A percentile compares a stretch with the other conserved stretches of the same genome.
phyloP scores from a whole-genome alignment of 2,888 invertebrate genomes.

The Hypolimnas misippus region DNA sequence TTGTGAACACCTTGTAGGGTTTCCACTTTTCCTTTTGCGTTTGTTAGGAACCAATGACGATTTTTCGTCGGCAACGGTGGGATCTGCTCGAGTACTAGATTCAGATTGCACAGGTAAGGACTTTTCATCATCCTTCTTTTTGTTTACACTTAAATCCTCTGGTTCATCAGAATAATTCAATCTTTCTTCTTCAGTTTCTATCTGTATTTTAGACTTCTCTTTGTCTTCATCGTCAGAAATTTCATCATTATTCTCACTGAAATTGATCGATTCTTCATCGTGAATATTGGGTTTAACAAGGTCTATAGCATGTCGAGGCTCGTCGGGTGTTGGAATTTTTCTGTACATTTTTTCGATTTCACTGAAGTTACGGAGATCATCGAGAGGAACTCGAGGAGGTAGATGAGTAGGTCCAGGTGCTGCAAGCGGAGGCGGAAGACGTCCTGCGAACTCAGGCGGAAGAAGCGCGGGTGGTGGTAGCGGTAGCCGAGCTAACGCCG shows the following conservation, averaged over 20 bases:
- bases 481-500: constrained; percentile 88
- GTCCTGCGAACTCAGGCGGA: constrained; percentile 83
- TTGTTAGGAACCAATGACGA: constrained; percentile 84
- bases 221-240: constrained; percentile 68
- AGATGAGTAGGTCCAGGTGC: constrained; percentile 71
- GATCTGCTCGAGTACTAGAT: constrained; percentile 58
- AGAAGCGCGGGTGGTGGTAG: constrained; percentile 87
- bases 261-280: constrained; percentile 69
- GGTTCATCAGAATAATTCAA: constrained; percentile 84
- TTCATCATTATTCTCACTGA: constrained; percentile 71
- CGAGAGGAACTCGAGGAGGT: constrained; percentile 80
- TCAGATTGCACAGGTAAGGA: constrained; percentile 67
- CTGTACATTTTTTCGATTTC: constrained; percentile 82
- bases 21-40: constrained; percentile 92
- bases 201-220: constrained; percentile 55
- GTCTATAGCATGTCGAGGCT: constrained; percentile 67
- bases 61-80: constrained; percentile 76
- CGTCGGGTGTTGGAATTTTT: constrained; percentile 69
- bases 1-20: constrained; percentile 90
- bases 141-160: constrained; percentile 87
- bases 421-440: constrained; percentile 66
- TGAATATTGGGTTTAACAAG: constrained; percentile 61
- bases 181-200: constrained; percentile 59
- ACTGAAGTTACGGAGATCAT: constrained; percentile 79
- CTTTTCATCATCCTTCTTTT: constrained; percentile 85